Evolutionary conservation across 2,797 vertebrate species (phyloP), one percentile per base, ranked within the genome.

Genomic region (Botia almorhae): DNA sequence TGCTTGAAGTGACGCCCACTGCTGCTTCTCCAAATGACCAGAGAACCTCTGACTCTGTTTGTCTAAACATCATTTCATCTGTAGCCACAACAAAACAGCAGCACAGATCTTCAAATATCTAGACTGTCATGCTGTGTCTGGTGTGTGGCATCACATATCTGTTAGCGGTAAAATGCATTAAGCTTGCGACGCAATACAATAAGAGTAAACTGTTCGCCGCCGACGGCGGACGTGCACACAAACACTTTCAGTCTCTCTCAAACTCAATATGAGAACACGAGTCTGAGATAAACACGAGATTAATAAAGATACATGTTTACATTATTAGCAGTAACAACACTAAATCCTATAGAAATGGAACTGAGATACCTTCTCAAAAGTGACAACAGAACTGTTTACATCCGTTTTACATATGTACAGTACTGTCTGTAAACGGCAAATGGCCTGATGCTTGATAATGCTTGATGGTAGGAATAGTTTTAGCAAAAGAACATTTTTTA

Each of bases 21-120:
- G 74, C 64, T 72, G 69, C 64, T 82, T 58, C 69, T 51, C 70
- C 17, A 23, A 50, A 12, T 76, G 80, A 72, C 80, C 29, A 55
- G 53, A 71, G 39, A 77, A 67, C 73, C 67, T 69, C 56, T 2
- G 50, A 39, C 51, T 69, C 60, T 46, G 14, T 29, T 23, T 8
- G 73, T 56, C 50, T n/a, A 11, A 2, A 12, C 12, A 10, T 50
- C 76, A 50, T 51, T 70, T 70, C 13, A 43, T 21, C 33, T 33
- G 26, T 19, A 56, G 74, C 19, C 10, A 56, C 33, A 76, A 68
- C 64, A 69, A 26, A 26, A 48, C 17, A 33, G 16, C 46, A 43
- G 6, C 8, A 55, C 72, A 63, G 33, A 64, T 17, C 3, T 16
- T 75, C 60, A 75, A 16, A 58, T 68, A 8, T 46, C 51, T 0